phyloP scores from a whole-genome alignment of 2,113 vertebrate species.

The Felis chaus region DNA sequence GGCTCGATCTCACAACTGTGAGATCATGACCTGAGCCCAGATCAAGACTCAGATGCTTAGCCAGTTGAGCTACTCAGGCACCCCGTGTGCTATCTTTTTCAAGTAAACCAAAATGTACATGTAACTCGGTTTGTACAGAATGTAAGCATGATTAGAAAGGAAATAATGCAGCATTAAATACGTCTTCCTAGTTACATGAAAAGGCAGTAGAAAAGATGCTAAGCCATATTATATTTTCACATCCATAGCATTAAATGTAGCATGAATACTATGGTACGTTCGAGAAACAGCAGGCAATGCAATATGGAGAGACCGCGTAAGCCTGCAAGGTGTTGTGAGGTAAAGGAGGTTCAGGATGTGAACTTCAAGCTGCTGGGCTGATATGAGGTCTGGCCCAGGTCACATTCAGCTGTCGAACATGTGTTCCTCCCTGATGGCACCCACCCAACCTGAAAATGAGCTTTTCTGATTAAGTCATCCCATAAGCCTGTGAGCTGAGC shows the following conservation, averaged over 20 bases:
- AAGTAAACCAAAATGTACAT: neutral
- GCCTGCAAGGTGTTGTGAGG: neutral
- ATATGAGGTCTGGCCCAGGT: neutral
- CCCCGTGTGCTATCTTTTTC: too few species aligned
- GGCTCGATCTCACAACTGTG: too few species aligned
- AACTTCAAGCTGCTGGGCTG: neutral
- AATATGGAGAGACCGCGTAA: neutral
- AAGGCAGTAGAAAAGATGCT: neutral
- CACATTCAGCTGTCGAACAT: neutral
- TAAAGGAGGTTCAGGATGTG: neutral
- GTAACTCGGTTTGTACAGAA: neutral
- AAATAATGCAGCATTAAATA: neutral
- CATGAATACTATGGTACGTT: neutral
- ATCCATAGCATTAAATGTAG: neutral
- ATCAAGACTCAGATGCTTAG: too few species aligned
- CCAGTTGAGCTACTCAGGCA: too few species aligned
- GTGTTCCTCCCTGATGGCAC: neutral
- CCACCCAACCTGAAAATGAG: neutral
- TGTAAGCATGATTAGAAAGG: neutral
- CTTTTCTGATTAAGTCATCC: constrained; percentile 55
- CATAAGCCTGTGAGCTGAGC: neutral
- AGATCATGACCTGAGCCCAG: too few species aligned
- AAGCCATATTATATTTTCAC: neutral
- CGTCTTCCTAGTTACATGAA: neutral
- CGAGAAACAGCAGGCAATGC: neutral